Evolutionary conservation across 2,888 invertebrate species (phyloP), one percentile per base, ranked within the genome.

Genomic region (Eulithis prunata): DNA sequence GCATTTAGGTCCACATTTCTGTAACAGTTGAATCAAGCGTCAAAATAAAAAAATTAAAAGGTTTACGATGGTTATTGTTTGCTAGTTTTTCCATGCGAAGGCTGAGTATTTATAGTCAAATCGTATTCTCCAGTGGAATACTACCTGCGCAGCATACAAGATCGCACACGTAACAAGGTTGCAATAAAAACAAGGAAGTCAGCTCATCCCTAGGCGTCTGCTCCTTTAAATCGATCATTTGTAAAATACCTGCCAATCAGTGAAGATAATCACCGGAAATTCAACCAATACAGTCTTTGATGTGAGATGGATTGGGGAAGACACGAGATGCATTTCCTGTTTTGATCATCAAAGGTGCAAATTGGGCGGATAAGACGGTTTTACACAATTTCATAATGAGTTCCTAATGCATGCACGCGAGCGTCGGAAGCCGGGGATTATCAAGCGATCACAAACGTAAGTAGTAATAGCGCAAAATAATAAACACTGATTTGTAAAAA

Each of bases 391-490:
- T 60, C 8, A 79, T 80, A 83, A 84, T 79, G 75, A 78, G 78
- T 78, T 78, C 70, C 75, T 72, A 72, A 67, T 69, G 68, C 87
- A 86, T 83, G 85, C 87, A 87, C 83, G 85, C 86, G 74, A 86
- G 65, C 71, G 66, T 80, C 85, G 87, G 88, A 87, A 88, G 84
- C 79, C 52, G 75, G 62, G 68, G 73, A 80, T 86, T 80, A 84
- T 57, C 14, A 32, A 57, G 62, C 64, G 72, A 70, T 63, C 28
- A 49, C 8, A 49, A 49, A 45, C 70, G 75, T 71, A 74, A 32
- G 1, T 21, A 21, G 21, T 21, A 21, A 21, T 21, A 21, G 52
- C 69, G 64, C 62, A 55, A 52, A 56, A 64, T 66, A 62, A 32
- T 28, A 54, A 4, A 68, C 68, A 68, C 56, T 32, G 65, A 67